Percentiles rank a stretch among this genome's conserved stretches.
Conservation (phyloP, 1,140 invertebrate species). For the Dufourea novaeangliae region DNA sequence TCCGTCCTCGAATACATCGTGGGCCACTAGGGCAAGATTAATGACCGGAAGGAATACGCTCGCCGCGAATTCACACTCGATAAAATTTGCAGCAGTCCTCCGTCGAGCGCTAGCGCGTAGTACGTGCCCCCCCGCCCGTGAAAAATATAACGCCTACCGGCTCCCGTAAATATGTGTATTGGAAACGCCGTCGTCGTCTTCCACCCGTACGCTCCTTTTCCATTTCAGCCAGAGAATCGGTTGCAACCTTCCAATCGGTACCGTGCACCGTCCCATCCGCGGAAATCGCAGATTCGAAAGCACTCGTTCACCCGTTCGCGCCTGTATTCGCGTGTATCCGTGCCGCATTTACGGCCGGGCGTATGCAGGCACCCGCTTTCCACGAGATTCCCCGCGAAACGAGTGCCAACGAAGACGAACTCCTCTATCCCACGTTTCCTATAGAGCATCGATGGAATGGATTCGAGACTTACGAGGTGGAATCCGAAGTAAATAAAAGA, state of each 20-base stretch:
- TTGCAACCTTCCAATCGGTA: too few species aligned
- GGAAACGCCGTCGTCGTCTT: conserved; percentile 31
- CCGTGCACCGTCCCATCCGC: too few species aligned
- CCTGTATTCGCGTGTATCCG: not conserved
- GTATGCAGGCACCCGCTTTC: too few species aligned
- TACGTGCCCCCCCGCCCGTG: conserved; percentile 25
- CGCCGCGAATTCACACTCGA: conserved; percentile 65
- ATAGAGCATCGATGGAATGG: not conserved
- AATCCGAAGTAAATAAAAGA: too few species aligned
- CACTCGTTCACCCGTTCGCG: not conserved
- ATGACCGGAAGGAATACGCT: conserved; percentile 65
- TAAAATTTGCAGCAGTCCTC: conserved; percentile 62
- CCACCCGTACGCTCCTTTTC: conserved; percentile 26
- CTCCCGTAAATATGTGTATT: conserved; percentile 56
- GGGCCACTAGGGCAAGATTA: conserved; percentile 59
- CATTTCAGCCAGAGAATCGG: conserved; percentile 55
- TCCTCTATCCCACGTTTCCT: not conserved
- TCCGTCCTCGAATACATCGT: conserved; percentile 58
- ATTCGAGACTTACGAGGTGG: too few species aligned
- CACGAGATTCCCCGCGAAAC: not conserved
- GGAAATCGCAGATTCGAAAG: not conserved
- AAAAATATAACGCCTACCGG: conserved; percentile 58
- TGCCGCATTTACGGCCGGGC: too few species aligned
- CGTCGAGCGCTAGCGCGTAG: conserved; percentile 30
- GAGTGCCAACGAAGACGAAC: not conserved